These are phyloP conservation scores for Keiferia lycopersicella DNA, from an alignment of 2,888 invertebrate genomes.

Conservation along the genomic window DNA sequence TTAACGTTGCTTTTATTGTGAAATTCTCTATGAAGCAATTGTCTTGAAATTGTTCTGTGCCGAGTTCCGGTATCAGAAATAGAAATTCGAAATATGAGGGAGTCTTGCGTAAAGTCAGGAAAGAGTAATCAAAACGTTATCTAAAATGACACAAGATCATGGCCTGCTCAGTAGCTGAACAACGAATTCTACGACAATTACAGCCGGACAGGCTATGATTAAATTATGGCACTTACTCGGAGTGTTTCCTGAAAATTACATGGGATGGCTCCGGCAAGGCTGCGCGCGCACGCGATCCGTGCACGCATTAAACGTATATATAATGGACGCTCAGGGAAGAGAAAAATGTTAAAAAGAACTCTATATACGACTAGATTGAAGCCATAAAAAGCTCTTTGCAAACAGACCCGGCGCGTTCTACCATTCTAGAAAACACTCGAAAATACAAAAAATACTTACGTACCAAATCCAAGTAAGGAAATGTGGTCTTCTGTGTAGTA, in stretches of 20 bases:
- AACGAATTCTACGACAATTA: constrained; percentile 76
- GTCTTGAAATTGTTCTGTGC: not conserved
- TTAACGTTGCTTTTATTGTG: constrained; percentile 1
- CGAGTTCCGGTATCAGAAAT: not conserved
- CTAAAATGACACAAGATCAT: constrained; percentile 50
- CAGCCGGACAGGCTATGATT: constrained; percentile 74
- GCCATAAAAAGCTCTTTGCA: too few relatives aligned
- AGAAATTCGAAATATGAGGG: not conserved
- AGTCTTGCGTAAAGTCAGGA: constrained; percentile 10
- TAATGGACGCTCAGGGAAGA: constrained; percentile 45
- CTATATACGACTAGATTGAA: too few relatives aligned
- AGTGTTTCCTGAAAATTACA: constrained; percentile 81
- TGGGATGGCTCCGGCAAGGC: constrained; percentile 78
- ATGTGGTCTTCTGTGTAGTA: too few relatives aligned
- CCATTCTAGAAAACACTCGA: too few relatives aligned
- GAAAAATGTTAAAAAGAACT: too few relatives aligned
- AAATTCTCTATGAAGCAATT: not conserved
- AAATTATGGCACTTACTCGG: constrained; percentile 77
- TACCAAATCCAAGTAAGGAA: too few relatives aligned
- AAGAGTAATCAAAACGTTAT: constrained; percentile 43
- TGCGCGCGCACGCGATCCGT: constrained; percentile 73
- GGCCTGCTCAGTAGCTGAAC: constrained; percentile 64
- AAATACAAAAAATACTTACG: too few relatives aligned
- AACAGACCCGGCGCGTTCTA: too few relatives aligned
- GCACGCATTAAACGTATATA: constrained; percentile 67